These are phyloP conservation scores for Pelvicachromis taeniatus DNA, from an alignment of 2,113 vertebrate species.

Conservation along the genomic window DNA sequence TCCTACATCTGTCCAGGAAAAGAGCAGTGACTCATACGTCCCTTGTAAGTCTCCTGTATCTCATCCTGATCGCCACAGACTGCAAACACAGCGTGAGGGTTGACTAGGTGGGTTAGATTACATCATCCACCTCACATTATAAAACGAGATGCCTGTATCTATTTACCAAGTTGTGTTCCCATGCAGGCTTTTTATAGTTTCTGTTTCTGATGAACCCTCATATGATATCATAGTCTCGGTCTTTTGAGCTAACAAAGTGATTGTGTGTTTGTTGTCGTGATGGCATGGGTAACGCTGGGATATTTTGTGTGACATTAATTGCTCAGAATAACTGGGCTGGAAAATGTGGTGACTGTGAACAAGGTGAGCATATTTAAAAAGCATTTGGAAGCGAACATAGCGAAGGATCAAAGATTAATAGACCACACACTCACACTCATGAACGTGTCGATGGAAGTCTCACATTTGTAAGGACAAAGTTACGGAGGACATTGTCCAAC, in stretches of 20 bases:
- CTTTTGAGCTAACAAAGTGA: neutral
- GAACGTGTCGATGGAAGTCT: neutral
- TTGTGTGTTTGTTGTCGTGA: neutral
- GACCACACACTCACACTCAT: slow-evolving; percentile 24
- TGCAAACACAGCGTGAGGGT: neutral
- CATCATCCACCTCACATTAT: slow-evolving; percentile 14
- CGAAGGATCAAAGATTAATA: neutral
- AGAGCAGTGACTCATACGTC: slow-evolving; percentile 28
- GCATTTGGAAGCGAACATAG: neutral
- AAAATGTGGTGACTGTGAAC: neutral
- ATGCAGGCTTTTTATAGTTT: slow-evolving; percentile 6
- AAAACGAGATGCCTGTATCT: slow-evolving; percentile 7
- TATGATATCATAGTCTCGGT: slow-evolving; percentile 34
- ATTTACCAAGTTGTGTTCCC: slow-evolving; percentile 27
- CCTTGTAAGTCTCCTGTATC: neutral
- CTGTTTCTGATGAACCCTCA: neutral
- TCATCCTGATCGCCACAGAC: slow-evolving; percentile 31
- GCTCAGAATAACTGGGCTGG: neutral
- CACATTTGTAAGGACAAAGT: neutral
- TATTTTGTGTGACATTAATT: neutral
- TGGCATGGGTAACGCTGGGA: neutral
- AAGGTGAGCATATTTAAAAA: neutral
- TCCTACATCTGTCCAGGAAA: neutral
- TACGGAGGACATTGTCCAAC: neutral
- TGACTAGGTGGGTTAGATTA: slow-evolving; percentile 26